Evolutionary conservation across 1,140 invertebrate species (phyloP).

Genomic region (Oryctes rhinoceros): DNA sequence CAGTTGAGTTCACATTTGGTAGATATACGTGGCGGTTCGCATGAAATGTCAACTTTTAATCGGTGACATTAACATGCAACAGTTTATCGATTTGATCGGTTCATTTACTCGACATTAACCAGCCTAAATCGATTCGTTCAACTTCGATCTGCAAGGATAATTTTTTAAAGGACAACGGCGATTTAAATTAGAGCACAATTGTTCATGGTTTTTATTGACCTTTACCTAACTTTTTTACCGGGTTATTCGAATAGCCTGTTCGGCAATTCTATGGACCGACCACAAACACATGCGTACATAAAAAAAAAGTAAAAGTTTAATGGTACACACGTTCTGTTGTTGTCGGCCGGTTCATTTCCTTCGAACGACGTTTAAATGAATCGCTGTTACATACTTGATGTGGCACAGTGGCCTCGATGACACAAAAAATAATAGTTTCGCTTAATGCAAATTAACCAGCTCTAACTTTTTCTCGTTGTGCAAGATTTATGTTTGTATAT

Average conservation of each 20-base stretch:
- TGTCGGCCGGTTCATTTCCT: not conserved
- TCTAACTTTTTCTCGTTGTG: conserved; percentile 15
- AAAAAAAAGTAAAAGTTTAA: not conserved
- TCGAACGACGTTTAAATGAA: conserved; percentile 14
- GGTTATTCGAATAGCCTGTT: not conserved
- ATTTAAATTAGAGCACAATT: no score
- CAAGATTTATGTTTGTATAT: not conserved
- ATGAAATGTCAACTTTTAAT: not conserved
- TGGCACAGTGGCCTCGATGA: conserved; percentile 26
- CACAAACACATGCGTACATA: not conserved
- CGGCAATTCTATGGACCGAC: not conserved
- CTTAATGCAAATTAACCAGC: not conserved
- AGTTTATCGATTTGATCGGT: not conserved
- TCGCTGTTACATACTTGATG: not conserved
- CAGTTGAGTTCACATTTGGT: not conserved
- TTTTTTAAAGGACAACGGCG: no score
- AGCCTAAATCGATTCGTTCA: not conserved
- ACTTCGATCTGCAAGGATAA: not conserved
- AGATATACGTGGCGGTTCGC: not conserved
- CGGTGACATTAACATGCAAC: not conserved
- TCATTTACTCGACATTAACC: not conserved
- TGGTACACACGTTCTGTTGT: not conserved
- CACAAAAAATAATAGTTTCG: conserved; percentile 9
- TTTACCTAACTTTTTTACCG: not conserved
- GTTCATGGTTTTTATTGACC: no score